Evolutionary conservation across 2,888 invertebrate genomes (phyloP), one percentile per base, ranked within the genome.

Genomic region (Bruchidius siliquastri): DNA sequence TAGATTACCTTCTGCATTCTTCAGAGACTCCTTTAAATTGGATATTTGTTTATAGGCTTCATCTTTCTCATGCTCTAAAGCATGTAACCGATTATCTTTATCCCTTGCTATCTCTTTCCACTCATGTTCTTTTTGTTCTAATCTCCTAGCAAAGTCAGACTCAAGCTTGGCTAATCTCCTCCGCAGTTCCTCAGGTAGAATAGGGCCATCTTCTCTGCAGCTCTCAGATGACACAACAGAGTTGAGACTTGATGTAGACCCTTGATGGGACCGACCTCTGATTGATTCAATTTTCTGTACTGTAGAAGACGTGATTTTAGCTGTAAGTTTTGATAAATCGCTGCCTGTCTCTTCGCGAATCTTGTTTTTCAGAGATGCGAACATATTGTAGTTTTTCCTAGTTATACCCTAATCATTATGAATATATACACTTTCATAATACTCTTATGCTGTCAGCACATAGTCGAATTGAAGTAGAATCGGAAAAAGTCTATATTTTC

Each of bases 321-420:
- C 83, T 68, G 86, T 87, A 76, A 87, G 78, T 80, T 87, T 87
- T 6, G 86, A 85, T 74, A 95, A 88, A 86, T 95, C 95, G 84
- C 91, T 94, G 71, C 95, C 95, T 77, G 95, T 95, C 88, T 96
- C 96, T 85, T 95, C 95, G 81, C 93, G 93, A 81, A 96, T 95
- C 89, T 95, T 95, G 87, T 94, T 95, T 87, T 96, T 96, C 78
- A 96, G 87, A 83, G 94, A 94, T 72, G 94, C 92, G 86, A 96
- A 96, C 96, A 96, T 96, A 84, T 84, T 88, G 67, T 22, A 22
- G 3, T 67, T 20, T 20, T 21, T 8, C 70, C 20, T 68, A n/a
- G 68, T 49, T 49, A 49, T 13, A 13, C 49, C 49, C 18, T 49
- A 18, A 18, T 13, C 49, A 49, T 49, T 49, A 49, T 49, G 49